phyloP scores from a whole-genome alignment of 2,888 invertebrate species.

The Philhelius pedissequus region DNA sequence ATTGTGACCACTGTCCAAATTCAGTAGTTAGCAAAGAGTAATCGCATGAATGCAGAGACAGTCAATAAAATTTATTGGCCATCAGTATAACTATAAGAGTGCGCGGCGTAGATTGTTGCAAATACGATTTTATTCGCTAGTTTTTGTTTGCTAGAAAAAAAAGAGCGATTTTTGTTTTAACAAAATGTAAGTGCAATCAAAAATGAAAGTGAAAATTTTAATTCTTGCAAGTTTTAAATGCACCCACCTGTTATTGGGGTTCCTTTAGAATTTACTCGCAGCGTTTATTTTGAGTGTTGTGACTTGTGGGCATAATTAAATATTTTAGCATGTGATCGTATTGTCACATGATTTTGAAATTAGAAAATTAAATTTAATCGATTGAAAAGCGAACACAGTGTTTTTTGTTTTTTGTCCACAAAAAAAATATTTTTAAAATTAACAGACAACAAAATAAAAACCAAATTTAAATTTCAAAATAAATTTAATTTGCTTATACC shows the following conservation, averaged over 20 bases:
- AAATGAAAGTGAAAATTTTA: background rate
- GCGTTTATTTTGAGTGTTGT: background rate
- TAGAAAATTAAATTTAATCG: too few species aligned
- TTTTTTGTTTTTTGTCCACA: too few species aligned
- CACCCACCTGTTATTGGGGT: background rate
- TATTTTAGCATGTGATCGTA: too few species aligned
- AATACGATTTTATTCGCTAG: background rate
- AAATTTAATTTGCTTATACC: too few species aligned
- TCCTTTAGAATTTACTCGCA: background rate
- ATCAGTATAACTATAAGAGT: constrained; percentile 1
- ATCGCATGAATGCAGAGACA: constrained; percentile 45
- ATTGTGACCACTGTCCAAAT: constrained; percentile 30
- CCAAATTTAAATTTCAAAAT: too few species aligned
- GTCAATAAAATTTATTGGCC: constrained; percentile 26
- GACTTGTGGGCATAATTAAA: too few species aligned
- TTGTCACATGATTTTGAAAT: too few species aligned
- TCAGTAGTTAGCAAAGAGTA: constrained; percentile 33
- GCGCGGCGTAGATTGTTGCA: constrained; percentile 9
- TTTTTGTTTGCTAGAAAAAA: background rate
- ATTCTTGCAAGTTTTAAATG: background rate
- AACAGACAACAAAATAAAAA: too few species aligned
- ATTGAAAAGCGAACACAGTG: too few species aligned
- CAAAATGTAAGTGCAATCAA: background rate
- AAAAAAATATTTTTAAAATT: too few species aligned
- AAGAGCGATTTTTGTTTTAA: background rate